These are phyloP conservation scores for Trialeurodes vaporariorum DNA, from an alignment of 1,140 invertebrate genomes.

Conservation along the genomic window DNA sequence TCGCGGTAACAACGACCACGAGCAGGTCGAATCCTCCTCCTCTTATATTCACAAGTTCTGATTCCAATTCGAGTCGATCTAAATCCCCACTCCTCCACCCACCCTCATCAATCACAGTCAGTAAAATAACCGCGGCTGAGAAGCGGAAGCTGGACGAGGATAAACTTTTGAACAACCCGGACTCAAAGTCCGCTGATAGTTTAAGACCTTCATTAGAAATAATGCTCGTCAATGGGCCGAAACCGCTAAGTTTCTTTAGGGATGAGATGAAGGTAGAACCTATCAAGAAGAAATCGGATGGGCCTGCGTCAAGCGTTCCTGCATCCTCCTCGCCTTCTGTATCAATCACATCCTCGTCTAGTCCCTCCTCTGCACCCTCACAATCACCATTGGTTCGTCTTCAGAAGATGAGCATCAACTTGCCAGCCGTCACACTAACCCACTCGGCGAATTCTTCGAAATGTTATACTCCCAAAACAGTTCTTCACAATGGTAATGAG, in stretches of 20 bases:
- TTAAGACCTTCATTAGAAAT: conserved; percentile 29
- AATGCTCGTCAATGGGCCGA: conserved; percentile 26
- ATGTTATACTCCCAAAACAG: background rate
- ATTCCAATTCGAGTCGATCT: background rate
- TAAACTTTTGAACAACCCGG: conserved; percentile 19
- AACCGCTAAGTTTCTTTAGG: background rate
- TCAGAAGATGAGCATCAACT: conserved; percentile 9
- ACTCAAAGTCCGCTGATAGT: conserved; percentile 9
- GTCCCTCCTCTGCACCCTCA: conserved; percentile 3
- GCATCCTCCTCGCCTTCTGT: conserved; percentile 14
- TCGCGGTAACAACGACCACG: background rate
- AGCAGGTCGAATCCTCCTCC: background rate
- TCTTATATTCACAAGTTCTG: background rate
- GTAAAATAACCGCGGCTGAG: conserved; percentile 27
- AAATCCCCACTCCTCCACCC: conserved; percentile 16
- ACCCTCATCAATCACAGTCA: conserved; percentile 26
- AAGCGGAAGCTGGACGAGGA: conserved; percentile 25
- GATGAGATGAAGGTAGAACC: background rate
- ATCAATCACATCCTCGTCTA: conserved; percentile 2
- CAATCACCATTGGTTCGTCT: conserved; percentile 15
- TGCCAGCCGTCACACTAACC: background rate
- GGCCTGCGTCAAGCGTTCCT: conserved; percentile 4
- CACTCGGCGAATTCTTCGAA: background rate
- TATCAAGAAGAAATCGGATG: background rate
- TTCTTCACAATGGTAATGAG: background rate